Evolutionary conservation across 2,113 vertebrate genomes (phyloP).

Genomic region (Neodontobutis hainanensis): DNA sequence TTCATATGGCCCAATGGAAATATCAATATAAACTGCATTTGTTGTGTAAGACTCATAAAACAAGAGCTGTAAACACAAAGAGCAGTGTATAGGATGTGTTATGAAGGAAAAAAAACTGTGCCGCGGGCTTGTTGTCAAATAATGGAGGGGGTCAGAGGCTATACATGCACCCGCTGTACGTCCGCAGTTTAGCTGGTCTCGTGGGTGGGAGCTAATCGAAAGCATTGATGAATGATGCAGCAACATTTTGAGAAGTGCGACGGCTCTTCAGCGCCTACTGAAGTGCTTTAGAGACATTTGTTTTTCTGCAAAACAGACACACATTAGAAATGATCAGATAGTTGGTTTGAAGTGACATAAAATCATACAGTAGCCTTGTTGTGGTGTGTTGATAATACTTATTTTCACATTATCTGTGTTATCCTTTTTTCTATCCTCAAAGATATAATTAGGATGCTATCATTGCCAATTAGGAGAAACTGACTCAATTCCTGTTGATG

Average conservation of each 20-base stretch:
- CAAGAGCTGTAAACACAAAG: background rate
- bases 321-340: background rate
- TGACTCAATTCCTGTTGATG: conserved; percentile 63
- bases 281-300: conserved; percentile 40
- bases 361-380: conserved; percentile 8
- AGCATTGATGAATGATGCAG: conserved; percentile 59
- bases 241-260: conserved; percentile 56
- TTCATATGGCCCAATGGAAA: conserved; percentile 49
- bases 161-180: conserved; percentile 33
- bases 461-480: conserved; percentile 61
- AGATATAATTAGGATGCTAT: conserved; percentile 67
- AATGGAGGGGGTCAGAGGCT: conserved; percentile 52
- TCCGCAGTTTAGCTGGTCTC: conserved; percentile 27
- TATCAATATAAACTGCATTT: conserved; percentile 48
- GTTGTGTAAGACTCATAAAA: conserved; percentile 31
- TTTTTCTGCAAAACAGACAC: conserved; percentile 55
- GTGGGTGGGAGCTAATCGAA: conserved; percentile 57
- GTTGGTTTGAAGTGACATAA: background rate
- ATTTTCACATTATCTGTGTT: conserved; percentile 24
- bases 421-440: conserved; percentile 44
- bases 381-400: conserved; percentile 24
- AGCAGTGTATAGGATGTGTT: conserved; percentile 12
- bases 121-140: conserved; percentile 24
- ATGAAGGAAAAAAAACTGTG: conserved; percentile 33
- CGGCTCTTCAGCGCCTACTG: conserved; percentile 44